These are phyloP conservation scores for Mallotus villosus DNA, from an alignment of 2,797 vertebrate genomes.

Conservation along the genomic window DNA sequence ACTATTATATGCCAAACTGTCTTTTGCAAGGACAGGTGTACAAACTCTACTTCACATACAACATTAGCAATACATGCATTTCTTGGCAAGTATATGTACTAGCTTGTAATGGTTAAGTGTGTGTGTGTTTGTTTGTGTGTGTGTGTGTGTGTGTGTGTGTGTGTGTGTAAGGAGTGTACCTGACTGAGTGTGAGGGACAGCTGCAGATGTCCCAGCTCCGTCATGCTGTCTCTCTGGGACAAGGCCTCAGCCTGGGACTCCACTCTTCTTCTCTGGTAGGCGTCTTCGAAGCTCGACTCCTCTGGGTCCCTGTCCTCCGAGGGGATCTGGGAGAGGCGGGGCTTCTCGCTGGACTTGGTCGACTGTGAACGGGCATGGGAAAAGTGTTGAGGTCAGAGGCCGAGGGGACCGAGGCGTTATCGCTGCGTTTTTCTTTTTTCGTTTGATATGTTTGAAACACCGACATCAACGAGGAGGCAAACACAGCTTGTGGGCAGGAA, in stretches of 20 bases:
- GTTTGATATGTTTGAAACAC: too few relatives aligned
- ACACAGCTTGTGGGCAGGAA: too few relatives aligned
- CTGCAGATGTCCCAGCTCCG: constrained; percentile 41
- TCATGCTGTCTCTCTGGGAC: constrained; percentile 62
- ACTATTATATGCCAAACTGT: too few relatives aligned
- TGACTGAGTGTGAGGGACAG: constrained; percentile 39
- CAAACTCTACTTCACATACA: too few relatives aligned
- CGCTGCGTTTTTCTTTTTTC: background rate
- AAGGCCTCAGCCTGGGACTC: constrained; percentile 66
- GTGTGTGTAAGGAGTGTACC: constrained; percentile 38
- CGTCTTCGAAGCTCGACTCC: constrained; percentile 65
- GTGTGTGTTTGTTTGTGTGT: constrained; percentile 10
- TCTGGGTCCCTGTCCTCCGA: constrained; percentile 86
- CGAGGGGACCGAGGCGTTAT: background rate
- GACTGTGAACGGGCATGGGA: constrained; percentile 48
- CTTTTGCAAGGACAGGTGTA: too few relatives aligned
- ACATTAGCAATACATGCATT: too few relatives aligned
- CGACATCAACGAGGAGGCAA: too few relatives aligned
- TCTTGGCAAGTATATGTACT: too few relatives aligned
- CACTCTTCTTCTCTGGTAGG: constrained; percentile 47
- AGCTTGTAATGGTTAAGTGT: background rate
- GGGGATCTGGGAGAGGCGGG: constrained; percentile 81
- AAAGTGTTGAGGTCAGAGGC: background rate
- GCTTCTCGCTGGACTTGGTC: constrained; percentile 76
- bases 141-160: constrained; percentile 13